phyloP scores from a whole-genome alignment of 2,797 vertebrate genomes.

The Cryptoprocta ferox region DNA sequence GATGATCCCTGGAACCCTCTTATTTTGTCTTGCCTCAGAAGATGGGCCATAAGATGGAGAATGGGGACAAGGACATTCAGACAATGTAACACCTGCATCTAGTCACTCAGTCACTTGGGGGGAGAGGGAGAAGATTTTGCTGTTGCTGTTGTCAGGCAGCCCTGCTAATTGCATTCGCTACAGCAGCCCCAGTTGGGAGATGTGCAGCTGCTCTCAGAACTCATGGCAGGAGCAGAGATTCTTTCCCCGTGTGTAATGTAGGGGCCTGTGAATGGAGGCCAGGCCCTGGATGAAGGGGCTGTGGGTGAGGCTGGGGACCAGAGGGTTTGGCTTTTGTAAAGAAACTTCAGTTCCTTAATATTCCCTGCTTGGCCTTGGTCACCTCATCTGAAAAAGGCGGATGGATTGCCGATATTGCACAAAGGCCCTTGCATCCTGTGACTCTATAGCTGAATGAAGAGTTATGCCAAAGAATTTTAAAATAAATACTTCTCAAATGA shows the following conservation, averaged over 20 bases:
- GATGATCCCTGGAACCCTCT: background rate
- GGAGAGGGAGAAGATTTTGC: background rate
- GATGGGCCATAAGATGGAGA: background rate
- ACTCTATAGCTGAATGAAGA: conserved; percentile 27
- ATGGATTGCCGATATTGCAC: background rate
- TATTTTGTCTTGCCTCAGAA: background rate
- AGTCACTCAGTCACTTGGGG: background rate
- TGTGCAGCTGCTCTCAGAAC: background rate
- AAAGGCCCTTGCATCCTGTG: background rate
- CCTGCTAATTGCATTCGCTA: background rate
- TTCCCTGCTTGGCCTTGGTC: background rate
- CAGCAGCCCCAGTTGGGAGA: background rate
- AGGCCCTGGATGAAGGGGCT: background rate
- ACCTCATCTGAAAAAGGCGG: background rate
- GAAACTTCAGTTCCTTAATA: conserved; percentile 5
- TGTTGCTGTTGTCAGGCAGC: background rate
- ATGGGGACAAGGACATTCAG: background rate
- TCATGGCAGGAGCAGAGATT: background rate
- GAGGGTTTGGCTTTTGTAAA: background rate
- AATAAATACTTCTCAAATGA: conserved; percentile 61
- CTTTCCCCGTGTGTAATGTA: conserved; percentile 42
- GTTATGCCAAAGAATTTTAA: conserved; percentile 29
- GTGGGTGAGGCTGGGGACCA: background rate
- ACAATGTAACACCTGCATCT: accelerated
- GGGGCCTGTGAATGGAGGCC: background rate